phyloP scores from a whole-genome alignment of 2,888 invertebrate genomes.

The Drosophila neotestacea region DNA sequence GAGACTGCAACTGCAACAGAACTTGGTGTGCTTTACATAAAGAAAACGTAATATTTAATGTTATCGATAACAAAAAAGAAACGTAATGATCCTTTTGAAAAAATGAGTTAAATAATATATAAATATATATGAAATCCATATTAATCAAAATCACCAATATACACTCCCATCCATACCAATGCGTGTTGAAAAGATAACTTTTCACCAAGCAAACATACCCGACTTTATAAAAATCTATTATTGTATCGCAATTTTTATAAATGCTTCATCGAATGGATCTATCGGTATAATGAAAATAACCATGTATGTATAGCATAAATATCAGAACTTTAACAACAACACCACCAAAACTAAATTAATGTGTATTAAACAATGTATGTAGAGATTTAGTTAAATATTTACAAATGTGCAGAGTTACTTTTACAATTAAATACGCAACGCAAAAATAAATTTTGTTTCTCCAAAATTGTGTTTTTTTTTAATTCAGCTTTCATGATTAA shows the following conservation, averaged over 20 bases:
- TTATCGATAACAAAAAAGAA: constrained; percentile 35
- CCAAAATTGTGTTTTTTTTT: constrained; percentile 12
- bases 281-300: constrained; percentile 49
- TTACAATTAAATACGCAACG: constrained; percentile 68
- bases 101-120: constrained; percentile 49
- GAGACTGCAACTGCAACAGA: constrained; percentile 73
- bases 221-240: constrained; percentile 13
- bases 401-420: constrained; percentile 68
- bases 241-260: constrained; percentile 66
- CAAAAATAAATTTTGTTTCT: constrained; percentile 60
- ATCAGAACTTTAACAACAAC: constrained; percentile 61
- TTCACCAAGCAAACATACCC: constrained; percentile 10
- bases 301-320: constrained; percentile 63
- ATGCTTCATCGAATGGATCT: constrained; percentile 61
- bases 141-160: constrained; percentile 37
- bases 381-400: constrained; percentile 74
- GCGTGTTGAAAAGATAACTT: constrained; percentile 30
- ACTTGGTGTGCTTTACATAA: constrained; percentile 78
- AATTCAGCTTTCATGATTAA: background rate
- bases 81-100: constrained; percentile 29
- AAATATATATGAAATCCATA: constrained; percentile 28
- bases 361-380: constrained; percentile 71
- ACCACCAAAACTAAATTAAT: constrained; percentile 78
- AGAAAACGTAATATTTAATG: constrained; percentile 58
- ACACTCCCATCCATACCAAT: constrained; percentile 34